Conservation (phyloP, 2,888 invertebrate species). For the Leptinotarsa haldemani region DNA sequence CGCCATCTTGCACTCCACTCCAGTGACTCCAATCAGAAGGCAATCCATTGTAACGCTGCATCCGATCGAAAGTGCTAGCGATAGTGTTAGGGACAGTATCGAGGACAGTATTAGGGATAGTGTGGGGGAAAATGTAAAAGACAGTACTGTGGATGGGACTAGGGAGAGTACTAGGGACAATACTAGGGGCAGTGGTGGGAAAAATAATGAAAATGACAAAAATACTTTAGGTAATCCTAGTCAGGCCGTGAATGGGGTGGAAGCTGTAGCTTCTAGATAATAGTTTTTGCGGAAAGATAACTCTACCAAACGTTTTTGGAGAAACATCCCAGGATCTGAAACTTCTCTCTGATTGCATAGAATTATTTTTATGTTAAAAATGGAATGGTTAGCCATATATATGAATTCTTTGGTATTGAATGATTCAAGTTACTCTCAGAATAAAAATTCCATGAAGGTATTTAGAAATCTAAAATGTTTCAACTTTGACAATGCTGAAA, state of each 20-base stretch:
- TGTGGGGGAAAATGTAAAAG: neutral
- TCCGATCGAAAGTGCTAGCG: slow-evolving; percentile 57
- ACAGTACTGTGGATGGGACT: neutral
- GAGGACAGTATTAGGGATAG: slow-evolving; percentile 1
- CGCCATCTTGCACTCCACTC: slow-evolving; percentile 63
- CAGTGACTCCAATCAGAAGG: slow-evolving; percentile 57
- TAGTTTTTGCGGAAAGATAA: slow-evolving; percentile 44
- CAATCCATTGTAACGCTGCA: slow-evolving; percentile 65
- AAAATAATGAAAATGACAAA: slow-evolving; percentile 21
- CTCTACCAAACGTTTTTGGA: slow-evolving; percentile 29
- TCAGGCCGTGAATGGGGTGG: slow-evolving; percentile 48
- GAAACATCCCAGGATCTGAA: slow-evolving; percentile 30
- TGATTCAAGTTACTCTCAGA: too few species aligned
- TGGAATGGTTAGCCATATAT: too few species aligned
- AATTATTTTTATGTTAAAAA: too few species aligned
- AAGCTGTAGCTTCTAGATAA: slow-evolving; percentile 56
- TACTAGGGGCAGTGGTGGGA: slow-evolving; percentile 17
- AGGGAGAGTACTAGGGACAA: slow-evolving; percentile 39
- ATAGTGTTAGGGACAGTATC: slow-evolving; percentile 2
- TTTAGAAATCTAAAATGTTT: too few species aligned
- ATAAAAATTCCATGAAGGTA: too few species aligned
- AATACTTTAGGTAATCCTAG: slow-evolving; percentile 47
- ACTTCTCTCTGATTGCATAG: too few species aligned
- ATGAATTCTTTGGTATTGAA: too few species aligned
- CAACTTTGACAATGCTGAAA: too few species aligned